Percentiles rank a stretch among this genome's conserved stretches.
phyloP scores from a whole-genome alignment of 2,113 vertebrate species.

The Microcebus murinus region DNA sequence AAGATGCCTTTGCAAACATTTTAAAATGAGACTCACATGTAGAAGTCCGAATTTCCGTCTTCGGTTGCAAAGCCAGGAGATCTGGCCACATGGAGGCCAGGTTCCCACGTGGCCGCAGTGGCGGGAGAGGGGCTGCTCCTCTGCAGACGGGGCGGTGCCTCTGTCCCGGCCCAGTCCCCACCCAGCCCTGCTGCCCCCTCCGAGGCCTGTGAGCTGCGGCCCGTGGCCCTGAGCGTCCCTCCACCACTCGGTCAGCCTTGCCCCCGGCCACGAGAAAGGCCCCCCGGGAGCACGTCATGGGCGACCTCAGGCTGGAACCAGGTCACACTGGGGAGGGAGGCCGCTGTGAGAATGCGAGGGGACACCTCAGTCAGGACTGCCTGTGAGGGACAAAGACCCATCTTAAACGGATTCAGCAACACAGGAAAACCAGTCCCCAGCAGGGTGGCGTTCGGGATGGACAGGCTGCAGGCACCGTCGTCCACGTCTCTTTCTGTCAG shows the following conservation, averaged over 20 bases:
- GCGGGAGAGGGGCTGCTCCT: not conserved
- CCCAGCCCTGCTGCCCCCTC: not conserved
- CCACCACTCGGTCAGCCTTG: not conserved
- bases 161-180: too few species aligned
- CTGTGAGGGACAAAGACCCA: not conserved
- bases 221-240: not conserved
- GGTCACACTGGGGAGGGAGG: not conserved
- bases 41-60: not conserved
- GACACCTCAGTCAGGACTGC: not conserved
- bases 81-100: not conserved
- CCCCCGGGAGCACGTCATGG: not conserved
- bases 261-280: not conserved
- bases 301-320: not conserved
- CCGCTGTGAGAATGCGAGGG: not conserved
- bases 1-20: not conserved
- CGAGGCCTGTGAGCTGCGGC: not conserved
- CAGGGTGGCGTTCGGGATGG: rapidly evolving
- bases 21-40: not conserved
- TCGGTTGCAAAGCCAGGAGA: not conserved
- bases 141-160: too few species aligned
- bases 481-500: rapidly evolving
- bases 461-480: rapidly evolving
- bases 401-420: not conserved
- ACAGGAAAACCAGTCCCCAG: not conserved
- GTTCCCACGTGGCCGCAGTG: rapidly evolving